Base-by-base conservation (phyloP, 2,113 vertebrate genomes). In the Nicator chloris region DNA sequence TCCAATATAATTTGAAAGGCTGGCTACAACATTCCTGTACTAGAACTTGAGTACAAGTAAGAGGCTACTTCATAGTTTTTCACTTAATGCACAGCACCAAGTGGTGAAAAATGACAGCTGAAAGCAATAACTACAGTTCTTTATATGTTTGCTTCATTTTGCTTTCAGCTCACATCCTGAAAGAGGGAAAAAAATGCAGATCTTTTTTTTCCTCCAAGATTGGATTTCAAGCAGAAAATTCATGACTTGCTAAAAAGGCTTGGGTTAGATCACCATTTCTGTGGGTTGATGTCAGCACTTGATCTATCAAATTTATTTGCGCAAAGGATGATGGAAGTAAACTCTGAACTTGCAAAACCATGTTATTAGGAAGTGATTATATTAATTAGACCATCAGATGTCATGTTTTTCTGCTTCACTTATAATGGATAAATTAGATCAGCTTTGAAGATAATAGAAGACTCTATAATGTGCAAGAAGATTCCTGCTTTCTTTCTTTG, bases 311-410 rank as follows among this genome's bases (percentile, higher is more conserved):
- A 92, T 91, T 91, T 87, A 84, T 87, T 95, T 75, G 42, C 33
- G 60, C 33, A 89, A 92, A 78, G 22, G 61, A 75, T 91, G 73
- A 87, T 94, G 65, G 79, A 89, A 96, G 56, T 82, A 82, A 94
- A 87, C 49, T 64, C 65, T 56, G 73, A 92, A 94, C 81, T 89
- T 87, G 49, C 27, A 92, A 79, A 89, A 22, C 24, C 24, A 5
- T 82, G 24, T 68, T 82, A 91, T 94, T 89, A 94, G 51, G 49
- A 89, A 92, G 66, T 31, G 35, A 85, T 87, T 89, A 85, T 40
- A 89, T 84, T 91, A 92, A 94, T 94, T 92, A 91, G 65, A 68
- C 19, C 30, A 85, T 89, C 57, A 92, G 39, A 89, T 85, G 60
- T 75, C 77, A 73, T 71, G 56, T 60, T 94, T 68, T 82, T 78